Evolutionary conservation across 1,140 invertebrate species (phyloP).

Genomic region (Stegodyphus dumicola): DNA sequence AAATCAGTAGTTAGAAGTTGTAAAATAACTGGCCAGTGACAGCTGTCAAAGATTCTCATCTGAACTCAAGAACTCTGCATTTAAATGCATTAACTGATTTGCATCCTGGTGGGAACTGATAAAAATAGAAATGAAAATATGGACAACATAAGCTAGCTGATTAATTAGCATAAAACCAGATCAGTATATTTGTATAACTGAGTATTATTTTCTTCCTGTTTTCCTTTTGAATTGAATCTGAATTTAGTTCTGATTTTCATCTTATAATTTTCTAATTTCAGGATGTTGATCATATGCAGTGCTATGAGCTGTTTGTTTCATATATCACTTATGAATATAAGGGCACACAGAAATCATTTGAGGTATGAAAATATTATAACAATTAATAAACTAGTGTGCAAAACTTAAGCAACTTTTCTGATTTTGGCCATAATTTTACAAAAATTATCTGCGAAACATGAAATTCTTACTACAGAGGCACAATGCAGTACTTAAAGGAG

Average conservation of each 20-base stretch:
- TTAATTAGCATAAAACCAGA: not conserved
- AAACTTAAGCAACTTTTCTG: no score
- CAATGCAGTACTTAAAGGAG: no score
- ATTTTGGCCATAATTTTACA: no score
- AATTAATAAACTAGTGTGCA: no score
- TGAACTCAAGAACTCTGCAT: no score
- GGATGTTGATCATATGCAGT: slow-evolving; percentile 66
- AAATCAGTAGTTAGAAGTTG: no score
- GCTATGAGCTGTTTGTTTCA: slow-evolving; percentile 66
- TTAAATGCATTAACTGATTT: not conserved
- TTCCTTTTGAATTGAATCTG: not conserved
- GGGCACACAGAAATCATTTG: slow-evolving; percentile 65
- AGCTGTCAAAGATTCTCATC: no score
- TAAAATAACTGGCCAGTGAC: no score
- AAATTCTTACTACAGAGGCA: no score
- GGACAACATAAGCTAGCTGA: not conserved
- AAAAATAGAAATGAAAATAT: not conserved
- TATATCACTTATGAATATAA: slow-evolving; percentile 67
- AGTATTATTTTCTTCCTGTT: not conserved
- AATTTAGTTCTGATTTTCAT: not conserved
- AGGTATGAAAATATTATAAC: slow-evolving; percentile 60
- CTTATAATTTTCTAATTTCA: slow-evolving; percentile 60
- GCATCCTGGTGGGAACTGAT: not conserved
- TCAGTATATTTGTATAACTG: not conserved
- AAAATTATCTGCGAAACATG: no score